Conservation (phyloP, 2,113 vertebrate genomes). For the Albula glossodonta region DNA sequence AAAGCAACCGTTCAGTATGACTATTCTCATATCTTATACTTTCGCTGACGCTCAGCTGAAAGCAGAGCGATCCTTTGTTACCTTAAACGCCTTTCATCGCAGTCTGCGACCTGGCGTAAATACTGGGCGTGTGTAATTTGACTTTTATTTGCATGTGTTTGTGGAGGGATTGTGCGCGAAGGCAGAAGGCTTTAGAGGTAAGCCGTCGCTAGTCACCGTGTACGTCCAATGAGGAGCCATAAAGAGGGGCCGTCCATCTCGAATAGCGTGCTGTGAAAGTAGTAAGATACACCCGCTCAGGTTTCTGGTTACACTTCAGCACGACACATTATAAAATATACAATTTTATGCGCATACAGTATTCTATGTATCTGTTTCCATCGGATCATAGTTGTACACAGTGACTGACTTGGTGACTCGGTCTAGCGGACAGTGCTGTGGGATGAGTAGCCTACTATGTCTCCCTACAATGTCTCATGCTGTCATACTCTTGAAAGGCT, state of each 20-base stretch:
- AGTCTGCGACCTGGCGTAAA: constrained; percentile 6
- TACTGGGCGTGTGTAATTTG: constrained; percentile 54
- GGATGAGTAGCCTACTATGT: not conserved
- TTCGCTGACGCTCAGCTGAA: not conserved
- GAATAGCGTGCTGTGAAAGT: not conserved
- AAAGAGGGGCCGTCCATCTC: not conserved
- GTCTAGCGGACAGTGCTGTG: not conserved
- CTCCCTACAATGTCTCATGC: not conserved
- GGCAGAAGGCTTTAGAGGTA: constrained; percentile 13
- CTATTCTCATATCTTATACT: not conserved
- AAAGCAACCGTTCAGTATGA: not conserved
- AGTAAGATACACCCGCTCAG: not conserved
- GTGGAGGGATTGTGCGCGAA: constrained; percentile 35
- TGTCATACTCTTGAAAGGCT: not conserved
- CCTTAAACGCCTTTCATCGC: constrained; percentile 43
- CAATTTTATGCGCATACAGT: not conserved
- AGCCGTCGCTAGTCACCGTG: not conserved
- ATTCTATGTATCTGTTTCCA: not conserved
- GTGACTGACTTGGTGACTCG: not conserved
- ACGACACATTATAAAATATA: not conserved
- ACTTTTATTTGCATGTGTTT: constrained; percentile 67
- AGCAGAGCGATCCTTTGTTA: constrained; percentile 7
- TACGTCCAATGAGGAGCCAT: not conserved
- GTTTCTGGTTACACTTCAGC: not conserved
- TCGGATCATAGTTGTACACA: not conserved